Evolutionary conservation across 2,888 invertebrate species (phyloP), one percentile per base, ranked within the genome.

Genomic region (Nemoura dubitans): DNA sequence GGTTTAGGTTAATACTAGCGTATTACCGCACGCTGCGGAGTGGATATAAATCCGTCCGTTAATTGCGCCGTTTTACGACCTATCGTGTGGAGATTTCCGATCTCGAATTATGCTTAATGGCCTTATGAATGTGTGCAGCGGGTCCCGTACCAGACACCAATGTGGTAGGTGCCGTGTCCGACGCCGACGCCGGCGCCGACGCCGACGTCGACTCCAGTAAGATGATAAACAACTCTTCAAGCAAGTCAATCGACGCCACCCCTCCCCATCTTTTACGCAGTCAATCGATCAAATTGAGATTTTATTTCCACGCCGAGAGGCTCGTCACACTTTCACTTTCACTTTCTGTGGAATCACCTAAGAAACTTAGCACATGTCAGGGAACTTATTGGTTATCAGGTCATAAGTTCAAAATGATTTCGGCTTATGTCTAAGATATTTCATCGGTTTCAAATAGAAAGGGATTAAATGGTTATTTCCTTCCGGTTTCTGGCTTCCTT

Each of bases 41-140:
- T 78, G 26, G 28, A 26, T n/a, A 21, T 27, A 27, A 21, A 26
- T 78, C 26, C 28, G 26, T 14, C 78, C 27, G 26, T 81, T 81
- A 81, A 81, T 81, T 81, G 81, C 78, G 14, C 30, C 81, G 30
- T 30, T 81, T 81, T 81, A 81, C 81, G 81, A 81, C 29, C 30
- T n/a, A 81, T 27, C 28, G 78, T 26, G 78, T 27, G 78, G 78
- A 28, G 28, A 78, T 78, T 78, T 28, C 29, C 29, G n/a, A 30
- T n/a, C n/a, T 21, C 29, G 81, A 81, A 30, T 28, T 28, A 81
- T 81, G 81, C 2, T 81, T 81, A 81, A 81, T 81, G 81, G 81
- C 29, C 29, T 81, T 30, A 81, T 81, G 81, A 30, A 81, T 30
- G 81, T 81, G 81, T 81, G 81, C 59, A 16, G 21, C 14, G 36